A percentile compares a stretch with the other conserved stretches of the same genome.
Evolutionary conservation across 2,797 vertebrate species (phyloP).

Genomic region (Ataeniobius toweri): DNA sequence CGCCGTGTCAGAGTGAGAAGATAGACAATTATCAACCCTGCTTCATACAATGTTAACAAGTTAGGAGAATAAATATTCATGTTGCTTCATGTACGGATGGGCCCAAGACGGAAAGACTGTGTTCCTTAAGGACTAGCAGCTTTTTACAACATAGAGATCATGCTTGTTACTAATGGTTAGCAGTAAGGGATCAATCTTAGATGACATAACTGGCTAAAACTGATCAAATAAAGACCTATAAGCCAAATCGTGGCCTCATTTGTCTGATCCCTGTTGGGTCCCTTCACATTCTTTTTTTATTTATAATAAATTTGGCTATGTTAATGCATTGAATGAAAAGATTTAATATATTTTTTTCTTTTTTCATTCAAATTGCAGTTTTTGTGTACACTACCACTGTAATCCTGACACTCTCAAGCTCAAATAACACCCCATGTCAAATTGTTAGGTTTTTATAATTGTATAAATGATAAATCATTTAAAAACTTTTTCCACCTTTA

Average conservation of each 20-base stretch:
- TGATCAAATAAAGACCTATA: conserved; percentile 7
- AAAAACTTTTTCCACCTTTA: no score
- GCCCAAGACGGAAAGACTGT: conserved; percentile 5
- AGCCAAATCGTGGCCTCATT: conserved; percentile 8
- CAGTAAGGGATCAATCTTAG: conserved; percentile 20
- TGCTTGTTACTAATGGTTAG: conserved; percentile 14
- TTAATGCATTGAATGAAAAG: neutral
- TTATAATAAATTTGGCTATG: neutral
- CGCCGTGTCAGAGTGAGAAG: conserved; percentile 48
- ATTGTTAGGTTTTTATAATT: no score
- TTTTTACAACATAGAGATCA: conserved; percentile 28
- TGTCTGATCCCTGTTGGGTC: neutral
- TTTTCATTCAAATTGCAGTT: neutral
- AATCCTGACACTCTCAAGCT: no score
- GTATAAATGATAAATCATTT: no score
- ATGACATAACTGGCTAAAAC: conserved; percentile 17
- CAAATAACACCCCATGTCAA: no score
- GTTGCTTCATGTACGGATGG: conserved; percentile 30
- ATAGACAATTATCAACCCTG: conserved; percentile 58
- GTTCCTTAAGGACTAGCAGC: conserved; percentile 21
- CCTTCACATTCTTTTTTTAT: conserved; percentile 13
- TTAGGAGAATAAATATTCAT: conserved; percentile 66
- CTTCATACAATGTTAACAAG: conserved; percentile 68
- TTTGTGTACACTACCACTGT: no score
- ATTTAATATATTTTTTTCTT: neutral